Evolutionary conservation across 2,797 vertebrate genomes (phyloP).

Genomic region (Halcyon chelicuti): DNA sequence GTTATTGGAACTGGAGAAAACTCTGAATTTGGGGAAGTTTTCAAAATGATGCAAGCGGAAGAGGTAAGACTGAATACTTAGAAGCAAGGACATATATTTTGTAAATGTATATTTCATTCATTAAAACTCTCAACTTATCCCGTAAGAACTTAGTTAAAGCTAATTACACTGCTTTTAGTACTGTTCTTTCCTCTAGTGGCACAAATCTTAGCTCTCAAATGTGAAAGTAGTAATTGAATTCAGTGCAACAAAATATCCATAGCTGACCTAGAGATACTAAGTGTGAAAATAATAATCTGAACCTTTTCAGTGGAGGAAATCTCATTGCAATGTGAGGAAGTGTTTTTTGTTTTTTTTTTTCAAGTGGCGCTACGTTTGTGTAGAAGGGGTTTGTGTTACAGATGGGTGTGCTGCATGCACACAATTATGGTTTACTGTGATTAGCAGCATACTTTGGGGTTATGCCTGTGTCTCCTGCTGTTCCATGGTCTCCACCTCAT

Average conservation of each 20-base stretch:
- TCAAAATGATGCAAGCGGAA: slow-evolving; percentile 81
- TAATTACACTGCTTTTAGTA: background rate
- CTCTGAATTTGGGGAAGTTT: slow-evolving; percentile 65
- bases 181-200: background rate
- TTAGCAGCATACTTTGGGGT: background rate
- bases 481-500: background rate
- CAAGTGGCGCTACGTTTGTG: background rate
- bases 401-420: background rate
- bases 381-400: background rate
- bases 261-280: background rate
- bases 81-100: background rate
- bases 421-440: background rate
- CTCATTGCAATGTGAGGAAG: background rate
- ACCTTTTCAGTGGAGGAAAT: background rate
- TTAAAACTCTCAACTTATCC: background rate
- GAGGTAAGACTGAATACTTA: slow-evolving; percentile 83
- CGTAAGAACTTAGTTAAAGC: background rate
- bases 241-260: background rate
- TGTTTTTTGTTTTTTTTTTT: background rate
- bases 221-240: background rate
- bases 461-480: background rate
- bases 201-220: background rate
- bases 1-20: slow-evolving; percentile 98
- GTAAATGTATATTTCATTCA: background rate
- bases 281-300: background rate